These are phyloP conservation scores for Morpho helenor DNA, from an alignment of 2,888 invertebrate genomes.

Conservation along the genomic window DNA sequence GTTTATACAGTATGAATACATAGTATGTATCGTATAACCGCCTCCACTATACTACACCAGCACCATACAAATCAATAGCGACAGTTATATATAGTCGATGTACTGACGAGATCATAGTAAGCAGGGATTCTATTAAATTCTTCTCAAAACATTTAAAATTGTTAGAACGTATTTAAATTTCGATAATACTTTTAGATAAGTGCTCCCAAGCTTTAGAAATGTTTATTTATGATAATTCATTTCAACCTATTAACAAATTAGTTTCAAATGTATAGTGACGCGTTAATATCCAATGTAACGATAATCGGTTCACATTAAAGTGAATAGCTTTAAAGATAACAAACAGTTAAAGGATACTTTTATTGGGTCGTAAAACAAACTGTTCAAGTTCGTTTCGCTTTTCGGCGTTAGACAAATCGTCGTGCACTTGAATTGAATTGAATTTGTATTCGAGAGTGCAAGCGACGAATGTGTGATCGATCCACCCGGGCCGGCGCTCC, in stretches of 20 bases:
- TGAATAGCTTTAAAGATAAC: slow-evolving; percentile 23
- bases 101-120: no score
- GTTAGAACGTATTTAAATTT: no score
- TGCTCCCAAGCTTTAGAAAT: not conserved
- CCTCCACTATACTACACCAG: no score
- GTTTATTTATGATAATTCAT: slow-evolving; percentile 1
- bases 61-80: no score
- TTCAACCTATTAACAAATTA: slow-evolving; percentile 21
- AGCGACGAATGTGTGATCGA: slow-evolving; percentile 48
- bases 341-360: slow-evolving; percentile 26
- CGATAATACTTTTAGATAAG: no score
- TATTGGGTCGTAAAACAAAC: slow-evolving; percentile 24
- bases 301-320: slow-evolving; percentile 25
- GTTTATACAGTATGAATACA: no score
- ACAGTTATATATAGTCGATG: no score
- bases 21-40: no score
- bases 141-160: no score
- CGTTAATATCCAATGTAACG: slow-evolving; percentile 24
- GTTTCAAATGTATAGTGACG: slow-evolving; percentile 21
- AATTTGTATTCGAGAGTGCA: slow-evolving; percentile 37
- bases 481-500: slow-evolving; percentile 34
- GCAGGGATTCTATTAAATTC: no score
- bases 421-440: slow-evolving; percentile 34
- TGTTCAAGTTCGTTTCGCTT: slow-evolving; percentile 10
- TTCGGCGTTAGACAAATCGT: slow-evolving; percentile 5